Conservation (phyloP, 1,140 invertebrate genomes). For the Leptestheria dahalacensis region DNA sequence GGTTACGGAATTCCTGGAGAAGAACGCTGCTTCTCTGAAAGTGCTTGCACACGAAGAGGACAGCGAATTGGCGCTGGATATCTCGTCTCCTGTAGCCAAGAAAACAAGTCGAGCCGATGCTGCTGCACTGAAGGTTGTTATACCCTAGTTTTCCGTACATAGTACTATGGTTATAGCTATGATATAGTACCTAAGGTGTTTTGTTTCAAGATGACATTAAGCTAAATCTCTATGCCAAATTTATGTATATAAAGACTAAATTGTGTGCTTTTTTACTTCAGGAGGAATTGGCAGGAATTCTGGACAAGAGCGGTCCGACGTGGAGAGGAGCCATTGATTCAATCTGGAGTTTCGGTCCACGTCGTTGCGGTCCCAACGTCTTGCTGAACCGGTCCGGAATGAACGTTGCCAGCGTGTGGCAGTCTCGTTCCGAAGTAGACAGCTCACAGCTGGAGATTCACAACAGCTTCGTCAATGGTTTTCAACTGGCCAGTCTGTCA, state of each 20-base stretch:
- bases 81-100: not conserved
- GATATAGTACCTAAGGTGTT: no score
- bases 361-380: slow-evolving; percentile 75
- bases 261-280: slow-evolving; percentile 45
- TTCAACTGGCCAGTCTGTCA: slow-evolving; percentile 74
- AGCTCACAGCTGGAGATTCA: slow-evolving; percentile 35
- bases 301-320: slow-evolving; percentile 40
- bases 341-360: slow-evolving; percentile 84
- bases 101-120: slow-evolving; percentile 21
- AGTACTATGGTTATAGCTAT: no score
- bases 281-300: slow-evolving; percentile 42
- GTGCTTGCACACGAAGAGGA: not conserved
- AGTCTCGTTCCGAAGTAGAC: slow-evolving; percentile 17
- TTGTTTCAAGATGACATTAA: no score
- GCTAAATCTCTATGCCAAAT: no score
- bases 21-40: slow-evolving; percentile 37
- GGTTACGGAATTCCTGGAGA: slow-evolving; percentile 52
- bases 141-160: no score
- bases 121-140: slow-evolving; percentile 37
- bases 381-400: slow-evolving; percentile 49
- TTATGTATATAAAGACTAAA: no score
- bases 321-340: slow-evolving; percentile 41
- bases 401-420: slow-evolving; percentile 9
- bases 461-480: slow-evolving; percentile 79
- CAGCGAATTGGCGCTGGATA: not conserved